Evolutionary conservation across 2,113 vertebrate species (phyloP), one percentile per base, ranked within the genome.

Genomic region (Rhinoptilus africanus): DNA sequence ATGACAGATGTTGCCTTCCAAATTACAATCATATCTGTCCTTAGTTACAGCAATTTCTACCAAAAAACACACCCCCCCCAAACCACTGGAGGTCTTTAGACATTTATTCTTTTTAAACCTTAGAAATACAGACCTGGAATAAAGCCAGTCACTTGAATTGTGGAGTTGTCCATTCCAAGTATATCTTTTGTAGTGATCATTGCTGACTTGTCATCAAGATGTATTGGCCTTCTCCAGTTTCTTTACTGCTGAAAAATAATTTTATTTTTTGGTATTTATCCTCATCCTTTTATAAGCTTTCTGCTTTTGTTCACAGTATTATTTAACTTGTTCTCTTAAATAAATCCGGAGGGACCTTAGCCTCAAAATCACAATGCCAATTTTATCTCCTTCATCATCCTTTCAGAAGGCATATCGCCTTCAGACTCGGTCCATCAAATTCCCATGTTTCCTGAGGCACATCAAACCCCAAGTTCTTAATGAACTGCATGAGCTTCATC

Each of bases 51-150:
- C 85, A 96, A 97, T 97, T 98, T 97, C 78, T 91, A 97, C 11
- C 10, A 20, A 79, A 77, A 73, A 56, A 66, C 63, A 35, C 47
- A 94, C 8, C 10, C 39, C 74, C 85, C 34, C 66, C 47, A 97
- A 93, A 92, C 41, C 74, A 59, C 78, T 94, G 80, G 87, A 96
- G 84, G 93, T 96, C 47, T 87, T 97, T 84, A 93, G 90, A 96
- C 81, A 97, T 91, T 97, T 94, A 94, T 69, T 56, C 97, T 97
- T 98, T 98, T 98, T 97, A 98, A 98, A 97, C 96, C 94, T 90
- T 89, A 79, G 95, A 97, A 97, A 98, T 98, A 97, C 97, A 98
- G 95, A 97, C 75, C 94, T 97, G 97, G 97, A 97, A 34, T 93
- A 87, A 86, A 97, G 95, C 95, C 97, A 98, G 97, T 88, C 85